Evolutionary conservation across 2,797 vertebrate genomes (phyloP).

Genomic region (Erethizon dorsatum): DNA sequence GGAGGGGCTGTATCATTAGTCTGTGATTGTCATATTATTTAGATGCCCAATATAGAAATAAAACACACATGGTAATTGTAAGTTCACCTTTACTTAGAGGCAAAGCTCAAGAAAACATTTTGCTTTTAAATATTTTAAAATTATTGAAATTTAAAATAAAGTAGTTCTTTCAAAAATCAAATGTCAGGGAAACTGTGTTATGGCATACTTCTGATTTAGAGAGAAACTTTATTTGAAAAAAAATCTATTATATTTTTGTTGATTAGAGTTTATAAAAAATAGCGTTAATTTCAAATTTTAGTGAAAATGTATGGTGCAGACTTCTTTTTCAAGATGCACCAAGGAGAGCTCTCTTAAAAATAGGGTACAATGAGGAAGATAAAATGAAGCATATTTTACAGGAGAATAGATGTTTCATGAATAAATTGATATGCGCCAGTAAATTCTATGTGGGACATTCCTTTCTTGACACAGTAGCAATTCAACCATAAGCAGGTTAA

Average conservation of each 20-base stretch:
- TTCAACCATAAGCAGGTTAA: conserved; percentile 73
- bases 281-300: background rate
- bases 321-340: background rate
- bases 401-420: conserved; percentile 60
- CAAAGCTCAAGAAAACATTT: conserved; percentile 48
- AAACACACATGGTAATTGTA: background rate
- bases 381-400: conserved; percentile 66
- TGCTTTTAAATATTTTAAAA: background rate
- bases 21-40: background rate
- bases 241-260: background rate
- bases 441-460: conserved; percentile 69
- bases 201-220: conserved; percentile 6
- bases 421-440: conserved; percentile 75
- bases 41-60: background rate
- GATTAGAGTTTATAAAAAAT: conserved; percentile 46
- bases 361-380: conserved; percentile 40
- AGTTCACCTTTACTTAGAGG: background rate
- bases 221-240: conserved; percentile 6
- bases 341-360: background rate
- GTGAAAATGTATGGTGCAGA: conserved; percentile 5
- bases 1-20: background rate
- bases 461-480: conserved; percentile 67
- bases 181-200: background rate
- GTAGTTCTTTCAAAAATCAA: conserved; percentile 34
- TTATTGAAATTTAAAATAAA: background rate